phyloP scores from a whole-genome alignment of 2,113 vertebrate genomes.

The Uropsilus gracilis region DNA sequence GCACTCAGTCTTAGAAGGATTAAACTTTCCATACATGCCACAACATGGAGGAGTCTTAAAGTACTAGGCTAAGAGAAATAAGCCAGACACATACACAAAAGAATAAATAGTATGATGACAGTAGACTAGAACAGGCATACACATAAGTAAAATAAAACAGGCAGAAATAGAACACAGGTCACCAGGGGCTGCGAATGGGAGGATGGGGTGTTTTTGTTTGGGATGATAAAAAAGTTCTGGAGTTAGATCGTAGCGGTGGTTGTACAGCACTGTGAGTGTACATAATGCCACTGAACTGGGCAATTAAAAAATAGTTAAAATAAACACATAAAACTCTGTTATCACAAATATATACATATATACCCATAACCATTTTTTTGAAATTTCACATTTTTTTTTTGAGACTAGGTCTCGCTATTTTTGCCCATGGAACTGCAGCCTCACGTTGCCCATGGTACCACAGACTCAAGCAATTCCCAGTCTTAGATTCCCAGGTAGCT shows the following conservation, averaged over 20 bases:
- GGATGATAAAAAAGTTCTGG: background rate
- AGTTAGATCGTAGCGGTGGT: background rate
- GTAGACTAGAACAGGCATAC: no score
- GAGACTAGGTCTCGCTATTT: no score
- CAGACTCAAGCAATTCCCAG: no score
- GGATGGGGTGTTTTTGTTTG: background rate
- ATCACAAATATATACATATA: background rate
- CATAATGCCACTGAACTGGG: background rate
- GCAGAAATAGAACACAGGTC: background rate
- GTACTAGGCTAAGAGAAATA: no score
- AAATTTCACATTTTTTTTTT: background rate
- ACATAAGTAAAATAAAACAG: background rate
- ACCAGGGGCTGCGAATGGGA: no score
- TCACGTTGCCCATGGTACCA: no score
- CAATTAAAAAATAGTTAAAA: background rate
- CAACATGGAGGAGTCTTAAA: background rate
- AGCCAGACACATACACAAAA: background rate
- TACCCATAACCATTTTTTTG: background rate
- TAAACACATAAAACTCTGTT: background rate
- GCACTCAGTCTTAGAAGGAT: background rate
- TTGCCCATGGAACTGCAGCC: no score
- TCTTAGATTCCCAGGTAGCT: no score
- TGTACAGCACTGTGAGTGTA: background rate
- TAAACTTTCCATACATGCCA: background rate
- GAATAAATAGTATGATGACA: background rate